Conservation (phyloP, 2,888 invertebrate genomes). For the Fragum sueziense region DNA sequence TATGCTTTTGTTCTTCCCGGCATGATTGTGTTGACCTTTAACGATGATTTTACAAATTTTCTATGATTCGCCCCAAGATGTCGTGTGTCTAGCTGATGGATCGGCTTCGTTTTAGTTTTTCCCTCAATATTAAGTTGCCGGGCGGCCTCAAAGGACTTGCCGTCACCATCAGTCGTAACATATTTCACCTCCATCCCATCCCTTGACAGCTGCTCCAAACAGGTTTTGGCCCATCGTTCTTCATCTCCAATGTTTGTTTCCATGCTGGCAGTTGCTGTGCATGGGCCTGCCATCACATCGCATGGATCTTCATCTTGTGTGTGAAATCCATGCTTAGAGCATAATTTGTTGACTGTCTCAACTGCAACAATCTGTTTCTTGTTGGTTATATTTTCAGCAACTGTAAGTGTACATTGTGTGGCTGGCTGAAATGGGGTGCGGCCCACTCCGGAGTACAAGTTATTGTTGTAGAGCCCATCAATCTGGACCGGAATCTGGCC, state of each 20-base stretch:
- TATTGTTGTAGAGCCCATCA: conserved; percentile 20
- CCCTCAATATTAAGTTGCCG: background rate
- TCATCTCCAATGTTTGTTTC: conserved; percentile 23
- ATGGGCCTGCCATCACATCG: background rate
- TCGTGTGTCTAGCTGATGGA: conserved; percentile 12
- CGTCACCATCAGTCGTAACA: conserved; percentile 25
- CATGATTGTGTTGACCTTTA: background rate
- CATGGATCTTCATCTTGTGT: conserved; percentile 9
- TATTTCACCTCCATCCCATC: conserved; percentile 12
- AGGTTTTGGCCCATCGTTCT: background rate
- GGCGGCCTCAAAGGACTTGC: conserved; percentile 17
- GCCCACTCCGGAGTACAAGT: conserved; percentile 13
- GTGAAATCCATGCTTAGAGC: conserved; percentile 23
- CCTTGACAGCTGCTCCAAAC: background rate
- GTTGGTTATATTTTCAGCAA: background rate
- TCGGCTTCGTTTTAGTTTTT: background rate
- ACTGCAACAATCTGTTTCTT: conserved; percentile 7
- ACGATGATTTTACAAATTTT: background rate
- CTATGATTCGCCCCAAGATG: conserved; percentile 2
- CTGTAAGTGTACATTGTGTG: background rate
- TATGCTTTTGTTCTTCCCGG: conserved; percentile 20
- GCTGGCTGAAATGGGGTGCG: conserved; percentile 25
- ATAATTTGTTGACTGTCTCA: conserved; percentile 11
- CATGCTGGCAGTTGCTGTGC: conserved; percentile 21
- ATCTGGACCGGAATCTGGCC: conserved; percentile 6